Percentiles rank a stretch among this genome's conserved stretches.
phyloP scores from a whole-genome alignment of 2,113 vertebrate genomes.

The Aramus guarauna region DNA sequence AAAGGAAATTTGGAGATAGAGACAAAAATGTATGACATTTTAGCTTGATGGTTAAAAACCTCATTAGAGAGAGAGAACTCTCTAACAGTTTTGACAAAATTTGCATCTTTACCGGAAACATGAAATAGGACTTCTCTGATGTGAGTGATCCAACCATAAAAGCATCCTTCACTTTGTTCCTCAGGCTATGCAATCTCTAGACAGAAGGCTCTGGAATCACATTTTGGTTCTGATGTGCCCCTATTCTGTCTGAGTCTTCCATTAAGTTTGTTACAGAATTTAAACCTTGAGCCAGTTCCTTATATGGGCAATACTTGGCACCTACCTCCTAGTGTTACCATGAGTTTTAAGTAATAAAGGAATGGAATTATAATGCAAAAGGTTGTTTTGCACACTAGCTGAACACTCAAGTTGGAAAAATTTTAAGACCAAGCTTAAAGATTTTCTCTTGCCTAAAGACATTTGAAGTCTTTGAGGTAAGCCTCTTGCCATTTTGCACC shows the following conservation, averaged over 20 bases:
- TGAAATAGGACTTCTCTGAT: background rate
- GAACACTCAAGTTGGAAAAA: background rate
- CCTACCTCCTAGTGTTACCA: background rate
- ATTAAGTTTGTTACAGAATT: background rate
- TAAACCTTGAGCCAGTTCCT: background rate
- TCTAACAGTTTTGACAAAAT: background rate
- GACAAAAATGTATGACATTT: background rate
- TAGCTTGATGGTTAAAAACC: background rate
- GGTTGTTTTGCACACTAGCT: background rate
- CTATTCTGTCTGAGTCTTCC: background rate
- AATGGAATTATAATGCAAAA: background rate
- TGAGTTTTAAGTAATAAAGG: background rate
- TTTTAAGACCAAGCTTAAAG: background rate
- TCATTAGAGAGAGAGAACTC: background rate
- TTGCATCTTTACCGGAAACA: background rate
- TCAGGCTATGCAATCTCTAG: background rate
- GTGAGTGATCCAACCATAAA: background rate
- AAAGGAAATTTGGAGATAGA: background rate
- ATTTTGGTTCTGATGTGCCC: background rate
- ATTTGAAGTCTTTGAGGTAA: background rate
- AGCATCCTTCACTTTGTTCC: background rate
- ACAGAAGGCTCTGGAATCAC: background rate
- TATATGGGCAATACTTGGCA: background rate
- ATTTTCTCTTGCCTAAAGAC: background rate
- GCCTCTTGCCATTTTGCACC: background rate